phyloP scores from a whole-genome alignment of 2,888 invertebrate species.

The Amphipoea oculea region DNA sequence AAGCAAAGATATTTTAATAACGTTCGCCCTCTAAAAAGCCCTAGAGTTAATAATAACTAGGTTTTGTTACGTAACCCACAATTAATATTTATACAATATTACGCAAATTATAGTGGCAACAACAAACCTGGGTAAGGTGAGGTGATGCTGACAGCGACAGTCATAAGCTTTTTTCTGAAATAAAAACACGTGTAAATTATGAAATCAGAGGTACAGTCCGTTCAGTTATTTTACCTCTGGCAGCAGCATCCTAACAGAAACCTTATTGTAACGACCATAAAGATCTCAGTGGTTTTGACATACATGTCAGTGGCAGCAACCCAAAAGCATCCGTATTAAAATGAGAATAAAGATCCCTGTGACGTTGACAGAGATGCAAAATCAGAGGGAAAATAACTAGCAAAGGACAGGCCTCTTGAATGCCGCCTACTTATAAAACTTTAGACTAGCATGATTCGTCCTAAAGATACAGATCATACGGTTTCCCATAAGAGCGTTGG shows the following conservation, averaged over 20 bases:
- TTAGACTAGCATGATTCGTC: not conserved
- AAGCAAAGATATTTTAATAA: constrained; percentile 16
- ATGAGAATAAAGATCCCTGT: not conserved
- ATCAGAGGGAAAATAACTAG: too few relatives aligned
- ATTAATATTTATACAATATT: constrained; percentile 50
- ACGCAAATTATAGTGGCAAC: constrained; percentile 40
- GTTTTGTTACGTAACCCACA: constrained; percentile 39
- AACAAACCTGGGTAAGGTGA: constrained; percentile 11
- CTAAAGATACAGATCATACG: not conserved
- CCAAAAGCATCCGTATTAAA: not conserved
- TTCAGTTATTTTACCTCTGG: not conserved
- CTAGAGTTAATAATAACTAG: constrained; percentile 3
- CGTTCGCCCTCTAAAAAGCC: not conserved
- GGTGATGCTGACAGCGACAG: constrained; percentile 7
- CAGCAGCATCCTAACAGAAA: not conserved
- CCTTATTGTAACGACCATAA: not conserved
- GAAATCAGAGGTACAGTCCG: not conserved
- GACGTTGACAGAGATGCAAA: too few relatives aligned
- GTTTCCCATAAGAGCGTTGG: not conserved
- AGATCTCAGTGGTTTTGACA: too few relatives aligned
- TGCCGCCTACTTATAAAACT: not conserved
- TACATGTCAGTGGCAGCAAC: too few relatives aligned
- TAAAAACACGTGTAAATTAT: not conserved
- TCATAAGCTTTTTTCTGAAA: not conserved
- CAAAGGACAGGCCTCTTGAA: too few relatives aligned